These are phyloP conservation scores for Candoia aspera DNA, from an alignment of 2,113 vertebrate species.

Conservation along the genomic window DNA sequence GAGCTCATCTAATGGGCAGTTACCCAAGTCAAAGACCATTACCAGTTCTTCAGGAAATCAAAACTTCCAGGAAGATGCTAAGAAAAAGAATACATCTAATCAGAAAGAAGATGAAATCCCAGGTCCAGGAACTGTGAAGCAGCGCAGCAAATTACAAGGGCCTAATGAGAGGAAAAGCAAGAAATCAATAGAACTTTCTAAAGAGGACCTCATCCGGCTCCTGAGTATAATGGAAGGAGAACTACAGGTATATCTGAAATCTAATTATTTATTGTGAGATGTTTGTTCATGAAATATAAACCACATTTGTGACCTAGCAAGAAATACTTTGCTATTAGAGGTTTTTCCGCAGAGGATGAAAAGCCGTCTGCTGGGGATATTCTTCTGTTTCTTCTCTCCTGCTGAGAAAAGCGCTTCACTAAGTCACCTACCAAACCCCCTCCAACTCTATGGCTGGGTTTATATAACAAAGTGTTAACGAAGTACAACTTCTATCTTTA, in stretches of 20 bases:
- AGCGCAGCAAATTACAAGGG: constrained; percentile 71
- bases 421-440: background rate
- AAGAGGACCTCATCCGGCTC: constrained; percentile 86
- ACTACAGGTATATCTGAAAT: constrained; percentile 83
- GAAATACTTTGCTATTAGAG: background rate
- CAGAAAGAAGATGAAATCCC: constrained; percentile 77
- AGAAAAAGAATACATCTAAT: constrained; percentile 81
- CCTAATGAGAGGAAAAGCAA: constrained; percentile 72
- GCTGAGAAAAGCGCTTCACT: background rate
- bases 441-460: background rate
- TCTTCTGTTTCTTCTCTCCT: background rate
- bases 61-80: constrained; percentile 77
- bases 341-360: background rate
- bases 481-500: background rate
- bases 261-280: background rate
- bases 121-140: constrained; percentile 82
- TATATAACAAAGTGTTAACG: background rate
- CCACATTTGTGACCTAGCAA: background rate
- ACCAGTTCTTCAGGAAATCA: constrained; percentile 74
- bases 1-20: constrained; percentile 76
- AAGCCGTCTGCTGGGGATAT: background rate
- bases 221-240: constrained; percentile 98
- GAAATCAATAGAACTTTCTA: constrained; percentile 80
- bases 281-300: constrained; percentile 13
- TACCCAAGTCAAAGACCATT: constrained; percentile 78